Evolutionary conservation across 2,888 invertebrate species (phyloP), one percentile per base, ranked within the genome.

Genomic region (Rotaria magnacalcarata): DNA sequence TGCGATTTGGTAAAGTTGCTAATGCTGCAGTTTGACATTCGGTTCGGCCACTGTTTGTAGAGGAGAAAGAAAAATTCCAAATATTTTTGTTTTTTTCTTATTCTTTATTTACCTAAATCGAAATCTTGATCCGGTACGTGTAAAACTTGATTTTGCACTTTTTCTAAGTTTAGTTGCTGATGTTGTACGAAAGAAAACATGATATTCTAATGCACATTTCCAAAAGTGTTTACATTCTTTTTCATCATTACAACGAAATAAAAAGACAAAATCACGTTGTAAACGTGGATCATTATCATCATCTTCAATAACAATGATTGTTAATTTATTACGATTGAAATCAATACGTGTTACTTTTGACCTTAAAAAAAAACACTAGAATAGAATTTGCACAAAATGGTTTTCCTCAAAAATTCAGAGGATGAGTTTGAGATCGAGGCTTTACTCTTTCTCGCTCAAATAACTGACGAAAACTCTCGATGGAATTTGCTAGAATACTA

Each of bases 121-220:
- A 80, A 80, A 80, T 80, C 80, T 43, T 47, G 80, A 80, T 41
- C 80, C 80, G 0, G 19, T 80, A n/a, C 80, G 43, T 47, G 80
- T 47, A 47, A 80, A 80, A 80, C 24, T 80, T 47, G 43, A 43
- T 47, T 80, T 80, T 14, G 47, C 5, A 41, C 10, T n/a, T 80
- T n/a, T n/a, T 80, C 47, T 56, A 5, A 27, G 2, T 67, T 50
- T 84, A 4, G 88, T 88, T 24, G 88, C 87, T 16, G 88, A 80
- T 88, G 95, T 94, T 86, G 99, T 93, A 88, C 99, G 94, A 93
- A 98, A 99, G 93, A 99, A 99, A 1, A 97, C 96, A 92, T 99
- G 99, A 92, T 99, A 97, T 92, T 99, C 99, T 0, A 99, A 96
- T 50, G 98, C 98, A 93, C 99, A 99, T 92, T 99, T 99, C 99